These are phyloP conservation scores for Yponomeuta cagnagella DNA, from an alignment of 2,888 invertebrate genomes.

Conservation along the genomic window DNA sequence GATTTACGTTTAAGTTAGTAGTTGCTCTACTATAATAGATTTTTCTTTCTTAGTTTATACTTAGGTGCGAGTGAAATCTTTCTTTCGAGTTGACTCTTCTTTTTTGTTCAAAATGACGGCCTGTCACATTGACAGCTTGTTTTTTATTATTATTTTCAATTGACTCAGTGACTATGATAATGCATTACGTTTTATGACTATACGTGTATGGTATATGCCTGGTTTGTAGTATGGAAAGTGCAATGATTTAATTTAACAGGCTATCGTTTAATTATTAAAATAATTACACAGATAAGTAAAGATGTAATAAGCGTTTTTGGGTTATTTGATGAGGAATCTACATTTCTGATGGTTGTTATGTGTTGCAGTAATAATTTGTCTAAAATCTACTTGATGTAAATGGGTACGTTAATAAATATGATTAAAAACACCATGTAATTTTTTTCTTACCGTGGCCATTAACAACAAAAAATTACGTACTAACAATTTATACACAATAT, in stretches of 20 bases:
- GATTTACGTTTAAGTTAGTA: constrained; percentile 29
- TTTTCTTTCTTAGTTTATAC: constrained; percentile 13
- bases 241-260: constrained; percentile 13
- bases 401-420: constrained; percentile 11
- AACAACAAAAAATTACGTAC: not conserved
- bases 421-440: not conserved
- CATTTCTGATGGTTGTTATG: constrained; percentile 5
- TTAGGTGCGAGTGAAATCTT: constrained; percentile 23
- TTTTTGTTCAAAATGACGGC: constrained; percentile 13
- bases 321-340: constrained; percentile 13
- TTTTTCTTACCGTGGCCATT: constrained; percentile 9
- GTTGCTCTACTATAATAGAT: constrained; percentile 21
- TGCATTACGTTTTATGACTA: constrained; percentile 8
- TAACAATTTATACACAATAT: not conserved
- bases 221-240: constrained; percentile 9
- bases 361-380: constrained; percentile 7
- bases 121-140: constrained; percentile 26
- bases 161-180: constrained; percentile 14
- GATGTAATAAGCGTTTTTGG: constrained; percentile 1
- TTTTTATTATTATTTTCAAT: constrained; percentile 20
- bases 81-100: constrained; percentile 15
- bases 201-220: constrained; percentile 12
- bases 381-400: constrained; percentile 9
- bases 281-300: not conserved
- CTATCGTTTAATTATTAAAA: constrained; percentile 11